phyloP scores from a whole-genome alignment of 2,113 vertebrate genomes.

The Raphicerus campestris region DNA sequence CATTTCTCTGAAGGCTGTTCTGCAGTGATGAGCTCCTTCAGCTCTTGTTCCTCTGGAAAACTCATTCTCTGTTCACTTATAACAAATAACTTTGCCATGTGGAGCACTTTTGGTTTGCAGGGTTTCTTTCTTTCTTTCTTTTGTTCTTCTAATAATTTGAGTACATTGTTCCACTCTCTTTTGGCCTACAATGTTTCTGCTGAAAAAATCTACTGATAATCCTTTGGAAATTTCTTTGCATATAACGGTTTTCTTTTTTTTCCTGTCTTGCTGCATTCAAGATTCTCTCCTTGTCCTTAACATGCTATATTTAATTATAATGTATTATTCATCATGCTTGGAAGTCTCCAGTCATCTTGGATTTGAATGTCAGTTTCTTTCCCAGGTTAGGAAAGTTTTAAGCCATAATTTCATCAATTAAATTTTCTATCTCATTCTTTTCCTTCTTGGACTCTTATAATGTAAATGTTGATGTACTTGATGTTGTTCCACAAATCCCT shows the following conservation, averaged over 20 bases:
- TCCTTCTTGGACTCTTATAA: background rate
- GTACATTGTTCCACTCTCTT: background rate
- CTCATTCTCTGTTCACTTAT: background rate
- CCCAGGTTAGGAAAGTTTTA: background rate
- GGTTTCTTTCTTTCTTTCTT: fast-evolving
- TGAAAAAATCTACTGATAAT: background rate
- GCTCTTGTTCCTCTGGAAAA: background rate
- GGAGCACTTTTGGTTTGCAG: background rate
- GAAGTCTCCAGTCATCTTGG: background rate
- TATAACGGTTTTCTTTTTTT: background rate
- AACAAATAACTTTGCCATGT: background rate
- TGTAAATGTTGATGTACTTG: background rate
- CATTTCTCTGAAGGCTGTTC: background rate
- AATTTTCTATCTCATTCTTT: background rate
- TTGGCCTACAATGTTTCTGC: background rate
- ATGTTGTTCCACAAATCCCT: background rate
- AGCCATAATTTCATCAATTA: background rate
- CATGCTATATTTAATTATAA: background rate
- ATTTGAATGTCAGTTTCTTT: background rate
- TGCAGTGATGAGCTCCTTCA: background rate
- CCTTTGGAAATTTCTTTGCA: background rate
- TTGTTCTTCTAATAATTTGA: background rate
- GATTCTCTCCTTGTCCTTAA: background rate
- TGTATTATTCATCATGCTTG: background rate
- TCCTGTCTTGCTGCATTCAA: background rate